phyloP scores from a whole-genome alignment of 1,140 invertebrate genomes.

The Sitodiplosis mosellana region DNA sequence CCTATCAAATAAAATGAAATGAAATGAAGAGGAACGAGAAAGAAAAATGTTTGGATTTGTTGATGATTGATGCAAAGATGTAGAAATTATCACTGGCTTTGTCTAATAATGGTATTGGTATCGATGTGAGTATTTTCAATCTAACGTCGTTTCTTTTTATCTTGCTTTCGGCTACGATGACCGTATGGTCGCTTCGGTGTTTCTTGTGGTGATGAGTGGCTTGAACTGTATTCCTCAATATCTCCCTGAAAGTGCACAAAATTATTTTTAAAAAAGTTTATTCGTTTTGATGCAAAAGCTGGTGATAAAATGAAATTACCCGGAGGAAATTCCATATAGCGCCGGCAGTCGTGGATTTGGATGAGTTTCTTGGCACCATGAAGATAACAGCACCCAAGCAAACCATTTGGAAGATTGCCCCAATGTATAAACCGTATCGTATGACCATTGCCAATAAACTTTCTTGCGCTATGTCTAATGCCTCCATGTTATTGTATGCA shows the following conservation, averaged over 20 bases:
- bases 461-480: slow-evolving; percentile 10
- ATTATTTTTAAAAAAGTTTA: too few relatives aligned
- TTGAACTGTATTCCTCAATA: slow-evolving; percentile 32
- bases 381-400: slow-evolving; percentile 40
- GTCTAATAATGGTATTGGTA: too few relatives aligned
- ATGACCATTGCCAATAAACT: slow-evolving; percentile 36
- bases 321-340: background rate
- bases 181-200: slow-evolving; percentile 31
- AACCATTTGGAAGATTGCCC: slow-evolving; percentile 39
- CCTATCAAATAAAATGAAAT: too few relatives aligned
- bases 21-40: too few relatives aligned
- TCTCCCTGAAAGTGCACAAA: slow-evolving; percentile 11
- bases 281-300: too few relatives aligned
- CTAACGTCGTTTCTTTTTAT: slow-evolving; percentile 35
- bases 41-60: too few relatives aligned
- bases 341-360: background rate
- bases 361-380: slow-evolving; percentile 12
- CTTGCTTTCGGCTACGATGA: slow-evolving; percentile 28
- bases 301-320: background rate
- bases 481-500: background rate
- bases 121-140: background rate
- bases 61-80: too few relatives aligned
- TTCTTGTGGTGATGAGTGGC: slow-evolving; percentile 37
- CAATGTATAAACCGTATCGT: slow-evolving; percentile 36
- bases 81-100: too few relatives aligned